phyloP scores from a whole-genome alignment of 2,888 invertebrate species.

The Pocota personata region DNA sequence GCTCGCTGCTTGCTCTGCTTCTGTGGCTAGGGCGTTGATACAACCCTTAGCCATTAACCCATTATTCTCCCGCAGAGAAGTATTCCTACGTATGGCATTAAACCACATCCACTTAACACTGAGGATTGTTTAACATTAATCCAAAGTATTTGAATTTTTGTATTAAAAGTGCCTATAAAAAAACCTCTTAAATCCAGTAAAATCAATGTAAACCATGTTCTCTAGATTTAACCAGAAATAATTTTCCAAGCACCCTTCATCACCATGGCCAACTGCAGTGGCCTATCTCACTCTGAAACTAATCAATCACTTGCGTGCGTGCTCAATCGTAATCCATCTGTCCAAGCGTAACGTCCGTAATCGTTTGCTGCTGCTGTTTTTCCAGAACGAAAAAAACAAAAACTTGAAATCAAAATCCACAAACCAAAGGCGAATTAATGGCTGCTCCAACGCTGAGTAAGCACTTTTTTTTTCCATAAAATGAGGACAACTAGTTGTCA shows the following conservation, averaged over 20 bases:
- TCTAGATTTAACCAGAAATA: slow-evolving; percentile 4
- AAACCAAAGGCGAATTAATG: slow-evolving; percentile 48
- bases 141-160: too few relatives aligned
- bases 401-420: slow-evolving; percentile 31
- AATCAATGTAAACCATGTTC: slow-evolving; percentile 15
- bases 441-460: slow-evolving; percentile 17
- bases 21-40: too few relatives aligned
- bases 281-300: slow-evolving; percentile 36
- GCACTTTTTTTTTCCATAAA: slow-evolving; percentile 31
- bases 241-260: slow-evolving; percentile 20
- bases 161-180: too few relatives aligned
- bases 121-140: too few relatives aligned
- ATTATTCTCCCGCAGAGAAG: too few relatives aligned
- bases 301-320: slow-evolving; percentile 71
- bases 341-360: slow-evolving; percentile 53
- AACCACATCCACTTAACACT: too few relatives aligned
- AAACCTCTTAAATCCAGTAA: not conserved
- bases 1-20: too few relatives aligned
- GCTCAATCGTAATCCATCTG: slow-evolving; percentile 68
- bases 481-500: slow-evolving; percentile 59
- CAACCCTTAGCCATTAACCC: too few relatives aligned
- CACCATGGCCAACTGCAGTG: slow-evolving; percentile 29
- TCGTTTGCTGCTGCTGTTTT: slow-evolving; percentile 2
- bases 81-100: too few relatives aligned
- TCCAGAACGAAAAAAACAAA: not conserved